A percentile compares a stretch with the other conserved stretches of the same genome.
phyloP scores from a whole-genome alignment of 2,797 vertebrate genomes.

The Pampus argenteus region DNA sequence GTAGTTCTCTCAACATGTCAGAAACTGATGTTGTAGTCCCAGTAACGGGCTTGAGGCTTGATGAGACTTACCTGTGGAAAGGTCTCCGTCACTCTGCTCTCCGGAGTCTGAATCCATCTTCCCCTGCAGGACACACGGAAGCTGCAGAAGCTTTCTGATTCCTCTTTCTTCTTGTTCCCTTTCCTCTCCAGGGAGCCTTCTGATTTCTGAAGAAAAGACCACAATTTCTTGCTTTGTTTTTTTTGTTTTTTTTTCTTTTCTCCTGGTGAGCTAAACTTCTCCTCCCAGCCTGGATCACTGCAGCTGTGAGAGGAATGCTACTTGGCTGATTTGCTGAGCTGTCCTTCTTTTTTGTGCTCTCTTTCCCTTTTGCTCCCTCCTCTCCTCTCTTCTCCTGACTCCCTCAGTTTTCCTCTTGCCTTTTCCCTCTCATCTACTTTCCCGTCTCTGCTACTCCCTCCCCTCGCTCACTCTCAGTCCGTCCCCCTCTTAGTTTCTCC shows the following conservation, averaged over 20 bases:
- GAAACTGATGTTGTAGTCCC: background rate
- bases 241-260: constrained; percentile 21
- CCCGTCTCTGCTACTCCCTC: constrained; percentile 59
- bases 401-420: constrained; percentile 67
- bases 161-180: constrained; percentile 44
- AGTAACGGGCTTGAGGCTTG: background rate
- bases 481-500: constrained; percentile 65
- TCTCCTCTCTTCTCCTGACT: constrained; percentile 66
- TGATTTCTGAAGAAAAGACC: constrained; percentile 29
- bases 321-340: constrained; percentile 77
- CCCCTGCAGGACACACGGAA: constrained; percentile 62
- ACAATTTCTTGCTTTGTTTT: constrained; percentile 25
- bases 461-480: constrained; percentile 57
- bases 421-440: constrained; percentile 72
- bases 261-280: constrained; percentile 57
- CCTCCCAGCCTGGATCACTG: constrained; percentile 69
- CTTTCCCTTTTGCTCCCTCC: constrained; percentile 32
- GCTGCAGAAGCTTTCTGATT: constrained; percentile 64
- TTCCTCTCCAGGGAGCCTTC: constrained; percentile 46
- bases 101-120: constrained; percentile 98
- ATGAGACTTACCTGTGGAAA: constrained; percentile 88
- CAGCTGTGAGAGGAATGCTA: constrained; percentile 79
- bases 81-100: constrained; percentile 95
- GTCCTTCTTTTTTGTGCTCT: constrained; percentile 39
- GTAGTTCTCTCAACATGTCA: background rate